phyloP scores from a whole-genome alignment of 1,140 invertebrate species.

The Papilio glaucus region DNA sequence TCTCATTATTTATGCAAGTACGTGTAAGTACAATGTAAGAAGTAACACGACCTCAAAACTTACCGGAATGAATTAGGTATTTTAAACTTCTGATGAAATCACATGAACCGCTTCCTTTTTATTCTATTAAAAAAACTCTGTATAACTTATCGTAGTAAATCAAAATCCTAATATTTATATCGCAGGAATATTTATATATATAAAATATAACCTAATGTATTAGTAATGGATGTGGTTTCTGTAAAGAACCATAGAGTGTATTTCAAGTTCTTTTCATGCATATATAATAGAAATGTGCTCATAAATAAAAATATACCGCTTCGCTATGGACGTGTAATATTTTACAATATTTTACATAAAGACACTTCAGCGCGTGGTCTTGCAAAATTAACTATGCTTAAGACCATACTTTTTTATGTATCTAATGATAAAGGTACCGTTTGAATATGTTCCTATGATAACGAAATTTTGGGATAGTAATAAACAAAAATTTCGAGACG shows the following conservation, averaged over 20 bases:
- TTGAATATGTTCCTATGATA: no score
- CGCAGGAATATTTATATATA: background rate
- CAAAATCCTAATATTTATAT: background rate
- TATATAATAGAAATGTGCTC: slow-evolving; percentile 11
- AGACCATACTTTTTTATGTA: no score
- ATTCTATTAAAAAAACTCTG: no score
- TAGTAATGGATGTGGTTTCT: background rate
- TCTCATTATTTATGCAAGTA: slow-evolving; percentile 13
- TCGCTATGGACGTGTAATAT: background rate
- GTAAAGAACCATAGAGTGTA: slow-evolving; percentile 6
- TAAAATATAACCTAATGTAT: slow-evolving; percentile 7
- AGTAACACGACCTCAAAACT: no score
- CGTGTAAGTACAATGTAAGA: background rate
- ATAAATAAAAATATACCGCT: background rate
- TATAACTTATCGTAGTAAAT: background rate
- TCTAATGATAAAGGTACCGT: background rate
- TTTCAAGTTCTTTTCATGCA: background rate
- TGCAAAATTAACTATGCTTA: no score
- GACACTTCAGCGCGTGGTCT: background rate
- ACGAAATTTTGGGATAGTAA: no score
- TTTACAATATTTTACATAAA: no score
- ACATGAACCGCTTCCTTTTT: no score
- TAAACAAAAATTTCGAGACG: background rate
- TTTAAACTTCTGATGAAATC: no score
- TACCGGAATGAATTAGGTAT: no score